Percentiles rank a stretch among this genome's conserved stretches.
Conservation (phyloP, 1,140 invertebrate species). For the Drosophila pruinosa region DNA sequence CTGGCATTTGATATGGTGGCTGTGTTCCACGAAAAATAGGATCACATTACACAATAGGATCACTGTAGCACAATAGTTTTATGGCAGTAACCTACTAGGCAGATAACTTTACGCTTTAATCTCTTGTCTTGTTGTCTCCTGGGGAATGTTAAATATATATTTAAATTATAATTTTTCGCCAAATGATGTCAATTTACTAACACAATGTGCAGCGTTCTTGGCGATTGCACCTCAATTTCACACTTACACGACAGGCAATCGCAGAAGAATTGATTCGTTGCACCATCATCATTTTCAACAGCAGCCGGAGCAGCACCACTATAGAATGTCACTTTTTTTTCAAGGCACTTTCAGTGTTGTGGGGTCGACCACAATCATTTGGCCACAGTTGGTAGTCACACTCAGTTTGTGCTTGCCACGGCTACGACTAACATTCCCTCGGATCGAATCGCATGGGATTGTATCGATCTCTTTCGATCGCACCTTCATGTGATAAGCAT, state of each 20-base stretch:
- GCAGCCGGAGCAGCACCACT: neutral
- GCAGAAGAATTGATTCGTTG: constrained; percentile 67
- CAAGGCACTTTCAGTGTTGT: constrained; percentile 15
- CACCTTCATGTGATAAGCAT: constrained; percentile 55
- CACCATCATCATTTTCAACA: constrained; percentile 48
- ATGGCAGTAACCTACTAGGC: neutral
- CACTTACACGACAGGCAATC: constrained; percentile 3
- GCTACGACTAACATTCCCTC: neutral
- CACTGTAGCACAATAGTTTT: constrained; percentile 36
- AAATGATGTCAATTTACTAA: constrained; percentile 53
- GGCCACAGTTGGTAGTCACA: constrained; percentile 66
- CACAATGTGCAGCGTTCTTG: neutral
- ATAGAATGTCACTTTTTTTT: neutral
- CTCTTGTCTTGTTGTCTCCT: neutral
- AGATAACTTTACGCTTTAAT: neutral
- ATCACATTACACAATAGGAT: constrained; percentile 62
- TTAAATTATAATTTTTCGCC: constrained; percentile 71
- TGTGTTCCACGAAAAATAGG: constrained; percentile 42
- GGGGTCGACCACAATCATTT: constrained; percentile 74
- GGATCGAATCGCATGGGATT: neutral
- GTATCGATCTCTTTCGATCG: constrained; percentile 15
- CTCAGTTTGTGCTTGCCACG: neutral
- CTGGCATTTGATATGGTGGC: neutral
- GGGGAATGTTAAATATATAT: constrained; percentile 37
- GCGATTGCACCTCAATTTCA: constrained; percentile 14